These are phyloP conservation scores for Drosophila suboccidentalis DNA, from an alignment of 2,888 invertebrate species.

Conservation along the genomic window DNA sequence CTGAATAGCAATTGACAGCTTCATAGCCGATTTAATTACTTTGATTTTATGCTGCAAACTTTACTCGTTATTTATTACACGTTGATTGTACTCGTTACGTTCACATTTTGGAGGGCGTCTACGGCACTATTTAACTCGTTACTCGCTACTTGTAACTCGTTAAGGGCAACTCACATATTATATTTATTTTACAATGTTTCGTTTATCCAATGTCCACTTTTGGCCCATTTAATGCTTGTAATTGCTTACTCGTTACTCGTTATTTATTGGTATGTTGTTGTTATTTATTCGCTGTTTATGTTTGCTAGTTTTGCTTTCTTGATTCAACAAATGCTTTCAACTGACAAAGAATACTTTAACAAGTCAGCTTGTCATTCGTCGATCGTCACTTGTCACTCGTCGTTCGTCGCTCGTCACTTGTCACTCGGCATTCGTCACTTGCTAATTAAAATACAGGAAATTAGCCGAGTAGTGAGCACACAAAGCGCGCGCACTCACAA, in stretches of 20 bases:
- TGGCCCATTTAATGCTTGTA: not conserved
- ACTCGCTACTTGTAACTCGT: not conserved
- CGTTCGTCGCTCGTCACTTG: conserved; percentile 19
- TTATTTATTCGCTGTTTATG: not conserved
- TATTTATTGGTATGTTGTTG: not conserved
- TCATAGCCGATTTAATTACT: not conserved
- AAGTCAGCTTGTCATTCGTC: conserved; percentile 12
- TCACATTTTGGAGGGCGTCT: not conserved
- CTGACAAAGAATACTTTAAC: too few relatives aligned
- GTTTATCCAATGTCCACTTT: not conserved
- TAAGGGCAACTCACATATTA: not conserved
- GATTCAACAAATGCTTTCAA: not conserved
- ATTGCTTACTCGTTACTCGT: conserved; percentile 12
- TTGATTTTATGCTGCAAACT: conserved; percentile 6
- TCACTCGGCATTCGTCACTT: conserved; percentile 26
- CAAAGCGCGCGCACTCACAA: not conserved
- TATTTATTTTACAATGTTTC: not conserved
- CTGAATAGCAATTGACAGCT: conserved; percentile 15
- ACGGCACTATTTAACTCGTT: too few relatives aligned
- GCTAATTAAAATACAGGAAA: conserved; percentile 35
- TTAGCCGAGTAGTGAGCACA: conserved; percentile 14
- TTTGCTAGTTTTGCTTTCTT: not conserved
- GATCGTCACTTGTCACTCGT: conserved; percentile 4
- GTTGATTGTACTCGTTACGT: conserved; percentile 1
- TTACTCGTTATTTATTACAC: conserved; percentile 11